These are phyloP conservation scores for Dasyornis broadbenti DNA, from an alignment of 2,113 vertebrate species.

Conservation along the genomic window DNA sequence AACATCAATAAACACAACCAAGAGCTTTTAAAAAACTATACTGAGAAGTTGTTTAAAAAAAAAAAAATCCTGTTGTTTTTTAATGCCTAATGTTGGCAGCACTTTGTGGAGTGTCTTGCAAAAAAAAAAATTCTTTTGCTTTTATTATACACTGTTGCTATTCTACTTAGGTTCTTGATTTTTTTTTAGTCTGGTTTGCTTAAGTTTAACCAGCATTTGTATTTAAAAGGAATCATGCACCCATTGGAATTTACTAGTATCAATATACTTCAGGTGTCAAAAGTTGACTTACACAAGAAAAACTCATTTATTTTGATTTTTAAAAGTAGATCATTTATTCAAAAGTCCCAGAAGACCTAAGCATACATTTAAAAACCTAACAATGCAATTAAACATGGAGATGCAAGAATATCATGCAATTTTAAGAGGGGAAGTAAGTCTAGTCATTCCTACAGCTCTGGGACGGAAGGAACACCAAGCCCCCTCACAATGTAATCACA, in stretches of 20 bases:
- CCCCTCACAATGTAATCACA: background rate
- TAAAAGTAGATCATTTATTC: background rate
- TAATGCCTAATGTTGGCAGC: background rate
- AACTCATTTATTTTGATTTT: background rate
- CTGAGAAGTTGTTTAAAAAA: background rate
- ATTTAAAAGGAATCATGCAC: background rate
- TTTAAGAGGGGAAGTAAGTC: background rate
- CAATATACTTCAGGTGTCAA: background rate
- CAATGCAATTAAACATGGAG: background rate
- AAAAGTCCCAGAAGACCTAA: background rate
- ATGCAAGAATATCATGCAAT: background rate
- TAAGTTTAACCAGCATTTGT: background rate
- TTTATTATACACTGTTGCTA: background rate
- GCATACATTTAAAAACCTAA: background rate
- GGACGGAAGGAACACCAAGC: background rate
- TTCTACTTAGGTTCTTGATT: background rate
- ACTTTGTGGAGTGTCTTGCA: background rate
- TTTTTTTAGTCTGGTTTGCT: background rate
- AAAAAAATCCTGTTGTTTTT: background rate
- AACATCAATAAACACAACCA: background rate
- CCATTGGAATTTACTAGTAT: background rate
- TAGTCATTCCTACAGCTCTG: background rate
- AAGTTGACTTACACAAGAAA: background rate
- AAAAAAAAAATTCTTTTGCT: background rate
- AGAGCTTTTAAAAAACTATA: background rate